Conservation (phyloP, 2,113 vertebrate genomes). For the Nipponia nippon region DNA sequence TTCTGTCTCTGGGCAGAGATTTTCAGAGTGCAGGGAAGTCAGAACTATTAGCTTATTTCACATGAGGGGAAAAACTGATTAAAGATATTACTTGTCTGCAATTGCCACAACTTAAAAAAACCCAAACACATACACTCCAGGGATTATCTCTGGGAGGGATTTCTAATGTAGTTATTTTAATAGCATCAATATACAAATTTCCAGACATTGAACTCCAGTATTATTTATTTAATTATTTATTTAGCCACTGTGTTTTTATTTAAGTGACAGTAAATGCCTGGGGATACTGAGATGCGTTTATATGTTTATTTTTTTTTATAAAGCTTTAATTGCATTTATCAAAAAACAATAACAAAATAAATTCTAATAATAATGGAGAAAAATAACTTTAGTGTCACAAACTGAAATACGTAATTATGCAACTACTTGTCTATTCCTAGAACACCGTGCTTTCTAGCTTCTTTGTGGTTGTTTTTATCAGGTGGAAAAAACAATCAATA, state of each 20-base stretch:
- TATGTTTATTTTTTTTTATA: background rate
- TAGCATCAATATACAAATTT: background rate
- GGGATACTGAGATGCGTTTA: background rate
- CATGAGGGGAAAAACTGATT: background rate
- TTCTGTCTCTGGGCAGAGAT: background rate
- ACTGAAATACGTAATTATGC: background rate
- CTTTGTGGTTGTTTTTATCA: background rate
- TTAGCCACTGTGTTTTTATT: background rate
- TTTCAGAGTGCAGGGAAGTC: background rate
- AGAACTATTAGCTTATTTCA: background rate
- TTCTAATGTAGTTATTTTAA: background rate
- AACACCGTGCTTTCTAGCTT: background rate
- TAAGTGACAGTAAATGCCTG: background rate
- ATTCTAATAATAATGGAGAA: background rate
- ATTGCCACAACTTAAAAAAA: background rate
- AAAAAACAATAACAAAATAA: background rate
- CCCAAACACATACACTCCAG: background rate
- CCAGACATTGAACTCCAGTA: background rate
- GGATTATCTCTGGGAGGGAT: background rate
- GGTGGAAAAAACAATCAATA: background rate
- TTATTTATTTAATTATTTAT: background rate
- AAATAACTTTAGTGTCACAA: background rate
- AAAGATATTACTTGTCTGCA: background rate
- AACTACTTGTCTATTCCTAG: background rate
- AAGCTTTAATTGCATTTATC: background rate